A percentile compares a stretch with the other conserved stretches of the same genome.
phyloP scores from a whole-genome alignment of 1,140 invertebrate genomes.

The Drosophila yakuba region DNA sequence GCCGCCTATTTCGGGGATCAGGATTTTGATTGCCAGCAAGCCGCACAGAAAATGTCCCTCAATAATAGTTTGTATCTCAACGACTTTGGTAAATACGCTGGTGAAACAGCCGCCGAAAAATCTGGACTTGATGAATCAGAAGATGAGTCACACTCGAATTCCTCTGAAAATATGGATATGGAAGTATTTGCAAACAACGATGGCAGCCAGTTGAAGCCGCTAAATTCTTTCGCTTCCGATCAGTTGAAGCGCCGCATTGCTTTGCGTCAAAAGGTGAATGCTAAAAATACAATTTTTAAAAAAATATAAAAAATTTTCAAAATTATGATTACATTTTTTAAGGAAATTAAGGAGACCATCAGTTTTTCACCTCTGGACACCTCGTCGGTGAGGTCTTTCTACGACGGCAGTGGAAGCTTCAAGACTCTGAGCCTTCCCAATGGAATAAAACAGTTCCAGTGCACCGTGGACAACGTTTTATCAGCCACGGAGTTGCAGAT shows the following conservation, averaged over 20 bases:
- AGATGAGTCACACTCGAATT: not conserved
- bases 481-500: constrained; percentile 64
- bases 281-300: no score
- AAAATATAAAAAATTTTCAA: not conserved
- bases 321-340: not conserved
- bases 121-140: not conserved
- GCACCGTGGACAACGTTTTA: constrained; percentile 52
- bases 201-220: not conserved
- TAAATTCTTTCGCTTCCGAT: not conserved
- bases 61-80: not conserved
- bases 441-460: constrained; percentile 60
- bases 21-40: constrained; percentile 53
- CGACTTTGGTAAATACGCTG: not conserved
- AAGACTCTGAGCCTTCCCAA: constrained; percentile 58
- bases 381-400: constrained; percentile 56
- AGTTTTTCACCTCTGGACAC: constrained; percentile 63
- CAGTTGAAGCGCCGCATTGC: constrained; percentile 43
- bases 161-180: not conserved
- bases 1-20: constrained; percentile 2
- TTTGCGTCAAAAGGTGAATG: constrained; percentile 44
- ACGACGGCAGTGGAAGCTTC: constrained; percentile 42
- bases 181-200: not conserved
- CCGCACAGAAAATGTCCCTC: constrained; percentile 15
- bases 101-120: not conserved
- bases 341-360: constrained; percentile 28